phyloP scores from a whole-genome alignment of 2,797 vertebrate species.

The Aphelocoma californica region DNA sequence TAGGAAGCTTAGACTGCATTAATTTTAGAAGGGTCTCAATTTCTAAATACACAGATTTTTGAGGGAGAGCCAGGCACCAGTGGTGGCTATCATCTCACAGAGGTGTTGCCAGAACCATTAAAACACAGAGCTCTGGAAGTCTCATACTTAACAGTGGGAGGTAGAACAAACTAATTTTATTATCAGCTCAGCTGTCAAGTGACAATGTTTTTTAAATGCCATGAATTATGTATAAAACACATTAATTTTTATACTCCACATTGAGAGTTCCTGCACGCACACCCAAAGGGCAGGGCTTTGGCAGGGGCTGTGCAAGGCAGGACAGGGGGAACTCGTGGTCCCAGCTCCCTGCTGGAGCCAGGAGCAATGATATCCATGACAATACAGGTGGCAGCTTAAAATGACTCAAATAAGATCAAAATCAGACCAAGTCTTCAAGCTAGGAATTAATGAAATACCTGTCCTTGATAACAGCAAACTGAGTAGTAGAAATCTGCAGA shows the following conservation, averaged over 20 bases:
- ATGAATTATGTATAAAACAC: slow-evolving; percentile 20
- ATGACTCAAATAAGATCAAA: neutral
- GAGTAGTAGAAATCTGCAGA: slow-evolving; percentile 29
- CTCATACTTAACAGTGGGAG: neutral
- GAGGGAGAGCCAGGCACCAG: neutral
- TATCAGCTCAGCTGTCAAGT: slow-evolving; percentile 32
- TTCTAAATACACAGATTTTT: neutral
- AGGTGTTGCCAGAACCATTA: neutral
- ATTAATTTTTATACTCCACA: neutral
- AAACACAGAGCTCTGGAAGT: neutral
- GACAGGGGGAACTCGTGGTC: neutral
- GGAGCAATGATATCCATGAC: neutral
- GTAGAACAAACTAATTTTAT: slow-evolving; percentile 13
- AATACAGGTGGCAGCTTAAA: neutral
- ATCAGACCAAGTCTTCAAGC: neutral
- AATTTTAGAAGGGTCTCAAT: neutral
- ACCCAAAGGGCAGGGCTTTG: neutral
- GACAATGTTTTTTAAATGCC: slow-evolving; percentile 23
- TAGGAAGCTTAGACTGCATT: neutral
- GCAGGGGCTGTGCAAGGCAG: neutral
- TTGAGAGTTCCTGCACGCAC: neutral
- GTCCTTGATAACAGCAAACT: slow-evolving; percentile 8
- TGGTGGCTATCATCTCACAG: neutral
- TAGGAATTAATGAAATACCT: slow-evolving; percentile 1
- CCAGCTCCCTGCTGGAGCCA: neutral